Evolutionary conservation across 1,140 invertebrate genomes (phyloP), one percentile per base, ranked within the genome.

Genomic region (Dendrolimus kikuchii): DNA sequence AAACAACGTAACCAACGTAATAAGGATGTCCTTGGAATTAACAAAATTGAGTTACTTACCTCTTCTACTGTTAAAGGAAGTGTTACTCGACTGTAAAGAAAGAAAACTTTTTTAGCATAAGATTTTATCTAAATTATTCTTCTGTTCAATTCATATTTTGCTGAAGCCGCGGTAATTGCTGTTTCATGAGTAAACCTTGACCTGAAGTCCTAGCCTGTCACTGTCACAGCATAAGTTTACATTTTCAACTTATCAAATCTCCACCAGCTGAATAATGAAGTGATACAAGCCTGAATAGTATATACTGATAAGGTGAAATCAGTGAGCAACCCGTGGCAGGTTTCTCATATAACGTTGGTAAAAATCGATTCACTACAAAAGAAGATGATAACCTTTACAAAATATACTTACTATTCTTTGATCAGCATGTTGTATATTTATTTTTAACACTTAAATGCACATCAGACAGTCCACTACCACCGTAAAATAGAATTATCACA

Each of bases 341-440:
- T 9, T 59, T 57, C 56, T 53, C 45, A 38, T 38, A 43, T 38
- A 59, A 64, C 42, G 66, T 48, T 56, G 38, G 49, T 65, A 74
- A 83, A 85, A 81, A 85, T 86, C 82, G 80, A 86, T 86, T 79
- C 66, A 69, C 38, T 75, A 74, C 75, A 71, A 62, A 58, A 69
- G 71, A 74, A 56, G 62, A 60, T 66, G 73, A 72, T 78, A 81
- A 85, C 79, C 79, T 81, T 70, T 59, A 57, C 53, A 55, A 46
- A 46, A 53, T 60, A 67, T 75, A 86, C 82, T 86, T 65, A 82
- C 82, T 79, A 86, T 86, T 83, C 82, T 81, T 86, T 86, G 66
- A 86, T 86, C 77, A 82, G 77, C 82, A 86, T 86, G 60, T 77
- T 81, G 78, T 73, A 58, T 70, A 68, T 70, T 69, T 77, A 77